Evolutionary conservation across 2,113 vertebrate genomes (phyloP).

Genomic region (Meleagris gallopavo): DNA sequence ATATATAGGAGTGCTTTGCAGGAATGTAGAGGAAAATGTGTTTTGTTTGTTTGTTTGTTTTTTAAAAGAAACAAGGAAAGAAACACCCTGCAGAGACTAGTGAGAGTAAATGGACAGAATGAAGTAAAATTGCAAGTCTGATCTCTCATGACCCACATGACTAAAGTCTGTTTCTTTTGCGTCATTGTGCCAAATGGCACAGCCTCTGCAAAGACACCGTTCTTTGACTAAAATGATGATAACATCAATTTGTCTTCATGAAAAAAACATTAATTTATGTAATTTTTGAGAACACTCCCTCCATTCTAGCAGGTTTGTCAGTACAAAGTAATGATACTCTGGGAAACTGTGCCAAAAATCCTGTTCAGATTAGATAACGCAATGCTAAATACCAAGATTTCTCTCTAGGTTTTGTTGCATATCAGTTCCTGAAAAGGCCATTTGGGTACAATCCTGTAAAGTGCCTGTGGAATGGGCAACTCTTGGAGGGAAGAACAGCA

Average conservation of each 20-base stretch:
- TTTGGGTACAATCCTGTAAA: slow-evolving; percentile 47
- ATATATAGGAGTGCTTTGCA: background rate
- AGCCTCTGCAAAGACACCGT: background rate
- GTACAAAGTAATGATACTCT: background rate
- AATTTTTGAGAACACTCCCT: background rate
- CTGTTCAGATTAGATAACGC: background rate
- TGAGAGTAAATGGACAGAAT: background rate
- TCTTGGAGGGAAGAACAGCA: slow-evolving; percentile 16
- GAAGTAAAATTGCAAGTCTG: background rate
- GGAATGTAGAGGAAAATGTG: background rate
- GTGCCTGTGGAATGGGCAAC: slow-evolving; percentile 55
- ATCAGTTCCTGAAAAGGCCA: slow-evolving; percentile 16
- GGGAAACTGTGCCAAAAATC: background rate
- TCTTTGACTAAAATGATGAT: background rate
- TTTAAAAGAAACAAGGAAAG: background rate
- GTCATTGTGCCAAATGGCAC: background rate
- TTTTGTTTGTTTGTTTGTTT: too few species aligned
- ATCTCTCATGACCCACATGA: background rate
- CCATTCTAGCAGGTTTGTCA: background rate
- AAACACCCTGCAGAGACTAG: background rate
- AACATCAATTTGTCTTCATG: background rate
- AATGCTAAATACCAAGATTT: background rate
- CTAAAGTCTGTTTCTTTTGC: background rate
- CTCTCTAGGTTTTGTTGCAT: background rate
- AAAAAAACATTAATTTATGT: accelerated